These are phyloP conservation scores for Littorina saxatilis DNA, from an alignment of 1,140 invertebrate genomes.

Conservation along the genomic window DNA sequence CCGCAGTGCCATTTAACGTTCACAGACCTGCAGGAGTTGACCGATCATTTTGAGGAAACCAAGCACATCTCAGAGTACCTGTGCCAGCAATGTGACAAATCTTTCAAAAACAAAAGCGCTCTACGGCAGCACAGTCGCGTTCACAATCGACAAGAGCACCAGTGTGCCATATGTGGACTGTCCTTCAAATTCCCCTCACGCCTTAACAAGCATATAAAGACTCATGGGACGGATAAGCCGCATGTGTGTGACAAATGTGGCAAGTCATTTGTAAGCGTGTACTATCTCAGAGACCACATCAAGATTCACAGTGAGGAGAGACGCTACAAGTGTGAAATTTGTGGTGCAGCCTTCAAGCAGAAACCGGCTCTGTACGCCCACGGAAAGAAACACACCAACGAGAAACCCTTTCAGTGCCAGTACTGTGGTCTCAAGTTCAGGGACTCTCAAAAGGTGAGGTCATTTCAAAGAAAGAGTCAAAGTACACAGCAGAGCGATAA, in stretches of 20 bases:
- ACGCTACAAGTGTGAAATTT: constrained; percentile 76
- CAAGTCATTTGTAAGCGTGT: constrained; percentile 43
- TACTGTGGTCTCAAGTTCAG: constrained; percentile 84
- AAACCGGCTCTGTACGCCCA: constrained; percentile 87
- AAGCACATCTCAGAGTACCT: not conserved
- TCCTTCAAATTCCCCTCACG: constrained; percentile 14
- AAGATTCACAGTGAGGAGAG: constrained; percentile 41
- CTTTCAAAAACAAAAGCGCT: not conserved
- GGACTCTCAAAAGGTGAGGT: constrained; percentile 13
- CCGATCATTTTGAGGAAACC: not conserved
- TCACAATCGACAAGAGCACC: constrained; percentile 1
- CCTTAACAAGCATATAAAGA: constrained; percentile 46
- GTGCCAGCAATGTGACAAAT: not conserved
- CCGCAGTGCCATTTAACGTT: constrained; percentile 4
- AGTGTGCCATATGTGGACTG: constrained; percentile 1
- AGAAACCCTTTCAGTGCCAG: constrained; percentile 60
- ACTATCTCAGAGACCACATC: constrained; percentile 44
- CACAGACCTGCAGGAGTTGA: not conserved
- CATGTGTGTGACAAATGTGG: constrained; percentile 81
- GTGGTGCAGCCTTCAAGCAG: constrained; percentile 90
- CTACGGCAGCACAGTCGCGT: not conserved
- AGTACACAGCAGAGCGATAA: too few relatives aligned
- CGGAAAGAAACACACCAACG: constrained; percentile 84
- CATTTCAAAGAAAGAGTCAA: too few relatives aligned
- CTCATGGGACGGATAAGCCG: constrained; percentile 78